Conservation (phyloP, 2,888 invertebrate species). For the Dryobotodes eremita region DNA sequence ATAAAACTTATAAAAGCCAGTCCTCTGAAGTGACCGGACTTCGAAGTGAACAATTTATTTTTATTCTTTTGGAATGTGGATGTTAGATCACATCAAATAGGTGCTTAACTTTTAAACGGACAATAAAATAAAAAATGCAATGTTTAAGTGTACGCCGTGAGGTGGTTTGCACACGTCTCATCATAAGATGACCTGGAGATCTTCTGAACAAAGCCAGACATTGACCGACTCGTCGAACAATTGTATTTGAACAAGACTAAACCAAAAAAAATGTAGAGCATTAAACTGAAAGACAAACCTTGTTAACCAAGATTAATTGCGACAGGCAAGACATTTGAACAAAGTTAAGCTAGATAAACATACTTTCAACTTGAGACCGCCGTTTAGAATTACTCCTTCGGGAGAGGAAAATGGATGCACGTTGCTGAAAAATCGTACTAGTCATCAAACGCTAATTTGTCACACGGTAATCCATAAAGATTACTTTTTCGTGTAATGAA, state of each 20-base stretch:
- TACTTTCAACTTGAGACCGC: slow-evolving; percentile 20
- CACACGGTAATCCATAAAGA: slow-evolving; percentile 70
- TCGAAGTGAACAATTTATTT: slow-evolving; percentile 25
- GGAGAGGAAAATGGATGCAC: background rate
- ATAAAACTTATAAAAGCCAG: slow-evolving; percentile 38
- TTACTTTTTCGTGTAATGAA: slow-evolving; percentile 70
- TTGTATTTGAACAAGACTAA: slow-evolving; percentile 13
- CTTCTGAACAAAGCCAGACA: slow-evolving; percentile 18
- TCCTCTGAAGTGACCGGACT: slow-evolving; percentile 10
- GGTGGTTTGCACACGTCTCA: background rate
- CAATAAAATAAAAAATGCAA: slow-evolving; percentile 15
- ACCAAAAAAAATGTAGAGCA: slow-evolving; percentile 29
- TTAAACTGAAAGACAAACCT: slow-evolving; percentile 19
- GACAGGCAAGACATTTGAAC: slow-evolving; percentile 34
- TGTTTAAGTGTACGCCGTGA: slow-evolving; percentile 1
- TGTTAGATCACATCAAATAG: slow-evolving; percentile 20
- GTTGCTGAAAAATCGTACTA: background rate
- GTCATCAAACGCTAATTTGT: slow-evolving; percentile 66
- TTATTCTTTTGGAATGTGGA: slow-evolving; percentile 9
- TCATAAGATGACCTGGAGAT: background rate
- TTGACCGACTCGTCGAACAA: background rate
- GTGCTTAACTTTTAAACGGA: background rate
- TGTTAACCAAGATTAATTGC: slow-evolving; percentile 44
- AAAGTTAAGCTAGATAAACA: slow-evolving; percentile 64
- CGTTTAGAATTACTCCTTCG: slow-evolving; percentile 9